Evolutionary conservation across 2,797 vertebrate species (phyloP).

Genomic region (Podarcis siculus): DNA sequence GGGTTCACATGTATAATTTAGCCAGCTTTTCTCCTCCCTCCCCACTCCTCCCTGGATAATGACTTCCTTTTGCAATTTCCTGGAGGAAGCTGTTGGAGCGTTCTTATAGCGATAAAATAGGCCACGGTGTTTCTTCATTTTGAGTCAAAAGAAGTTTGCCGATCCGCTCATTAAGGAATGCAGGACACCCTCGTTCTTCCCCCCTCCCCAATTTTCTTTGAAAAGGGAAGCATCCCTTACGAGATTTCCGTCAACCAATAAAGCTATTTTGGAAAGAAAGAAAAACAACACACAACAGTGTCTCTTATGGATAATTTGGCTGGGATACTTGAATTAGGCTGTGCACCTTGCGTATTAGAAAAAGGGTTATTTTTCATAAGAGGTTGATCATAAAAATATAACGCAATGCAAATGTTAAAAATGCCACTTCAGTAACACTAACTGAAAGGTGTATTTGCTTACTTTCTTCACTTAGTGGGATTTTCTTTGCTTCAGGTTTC

Average conservation of each 20-base stretch:
- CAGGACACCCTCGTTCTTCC: conserved; percentile 54
- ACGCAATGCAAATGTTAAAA: neutral
- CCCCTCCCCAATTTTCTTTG: neutral
- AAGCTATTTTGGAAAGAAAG: conserved; percentile 19
- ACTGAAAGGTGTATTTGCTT: neutral
- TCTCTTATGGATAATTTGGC: conserved; percentile 39
- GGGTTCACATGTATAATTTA: conserved; percentile 71
- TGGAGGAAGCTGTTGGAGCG: conserved; percentile 76
- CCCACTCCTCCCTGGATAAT: conserved; percentile 70
- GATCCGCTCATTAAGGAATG: conserved; percentile 67
- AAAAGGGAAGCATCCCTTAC: conserved; percentile 58
- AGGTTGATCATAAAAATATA: neutral
- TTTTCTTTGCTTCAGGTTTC: neutral
- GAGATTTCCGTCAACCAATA: conserved; percentile 35
- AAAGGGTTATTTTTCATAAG: neutral
- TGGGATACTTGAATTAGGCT: conserved; percentile 10
- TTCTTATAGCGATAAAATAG: conserved; percentile 78
- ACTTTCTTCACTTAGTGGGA: neutral
- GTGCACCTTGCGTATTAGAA: neutral
- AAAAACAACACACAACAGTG: too few relatives aligned
- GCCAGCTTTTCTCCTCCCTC: conserved; percentile 46
- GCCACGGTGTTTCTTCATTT: conserved; percentile 70
- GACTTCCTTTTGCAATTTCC: conserved; percentile 84
- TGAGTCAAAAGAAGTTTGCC: conserved; percentile 67
- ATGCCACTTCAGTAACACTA: neutral